Evolutionary conservation across 1,140 invertebrate genomes (phyloP).

Genomic region (Pygmarrhopalites habei): DNA sequence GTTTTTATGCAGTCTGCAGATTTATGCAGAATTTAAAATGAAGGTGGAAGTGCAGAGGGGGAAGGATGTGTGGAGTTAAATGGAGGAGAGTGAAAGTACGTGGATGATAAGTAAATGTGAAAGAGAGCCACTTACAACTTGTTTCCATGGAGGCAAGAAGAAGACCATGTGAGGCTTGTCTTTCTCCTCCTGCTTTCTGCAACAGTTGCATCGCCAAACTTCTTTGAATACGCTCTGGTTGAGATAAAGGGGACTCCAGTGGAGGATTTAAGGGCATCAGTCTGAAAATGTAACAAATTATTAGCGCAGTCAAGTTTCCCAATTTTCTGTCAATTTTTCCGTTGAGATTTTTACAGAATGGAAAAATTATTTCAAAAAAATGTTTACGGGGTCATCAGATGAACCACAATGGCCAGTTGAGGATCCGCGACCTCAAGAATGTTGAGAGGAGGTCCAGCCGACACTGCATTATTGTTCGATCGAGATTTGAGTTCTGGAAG

Average conservation of each 20-base stretch:
- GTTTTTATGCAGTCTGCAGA: too few relatives aligned
- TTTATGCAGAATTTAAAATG: too few relatives aligned
- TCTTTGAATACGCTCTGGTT: slow-evolving; percentile 67
- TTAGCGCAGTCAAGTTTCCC: too few relatives aligned
- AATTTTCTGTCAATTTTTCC: too few relatives aligned
- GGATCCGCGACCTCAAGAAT: slow-evolving; percentile 78
- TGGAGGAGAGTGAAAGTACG: background rate
- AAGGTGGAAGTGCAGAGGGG: too few relatives aligned
- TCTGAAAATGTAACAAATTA: too few relatives aligned
- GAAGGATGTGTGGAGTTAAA: too few relatives aligned
- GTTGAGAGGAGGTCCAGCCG: slow-evolving; percentile 47
- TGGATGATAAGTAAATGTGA: background rate
- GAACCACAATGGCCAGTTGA: slow-evolving; percentile 74
- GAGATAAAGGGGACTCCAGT: slow-evolving; percentile 68
- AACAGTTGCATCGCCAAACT: slow-evolving; percentile 67
- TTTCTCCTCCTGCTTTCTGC: slow-evolving; percentile 61
- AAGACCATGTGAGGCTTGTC: slow-evolving; percentile 68
- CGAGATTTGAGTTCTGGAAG: slow-evolving; percentile 42
- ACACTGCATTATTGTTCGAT: slow-evolving; percentile 46
- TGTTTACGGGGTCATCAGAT: slow-evolving; percentile 80
- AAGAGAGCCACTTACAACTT: slow-evolving; percentile 55
- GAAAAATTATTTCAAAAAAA: too few relatives aligned
- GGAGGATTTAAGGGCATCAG: slow-evolving; percentile 66
- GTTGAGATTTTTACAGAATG: too few relatives aligned
- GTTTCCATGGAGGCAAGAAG: slow-evolving; percentile 79